A percentile compares a stretch with the other conserved stretches of the same genome.
Evolutionary conservation across 2,797 vertebrate genomes (phyloP).

Genomic region (Hydrolagus colliei): DNA sequence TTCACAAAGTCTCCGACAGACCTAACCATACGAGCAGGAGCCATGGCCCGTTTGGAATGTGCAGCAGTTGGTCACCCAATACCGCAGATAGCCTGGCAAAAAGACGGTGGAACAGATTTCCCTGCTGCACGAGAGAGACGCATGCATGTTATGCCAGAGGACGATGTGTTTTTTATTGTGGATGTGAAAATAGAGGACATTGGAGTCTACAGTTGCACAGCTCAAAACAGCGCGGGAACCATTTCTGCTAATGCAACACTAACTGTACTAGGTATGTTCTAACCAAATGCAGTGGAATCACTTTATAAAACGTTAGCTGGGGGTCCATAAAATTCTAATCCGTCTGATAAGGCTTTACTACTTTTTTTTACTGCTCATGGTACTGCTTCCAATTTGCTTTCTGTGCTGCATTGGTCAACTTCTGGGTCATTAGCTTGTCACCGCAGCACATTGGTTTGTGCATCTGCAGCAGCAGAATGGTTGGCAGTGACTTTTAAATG

Average conservation of each 20-base stretch:
- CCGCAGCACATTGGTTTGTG: too few relatives aligned
- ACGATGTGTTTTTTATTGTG: constrained; percentile 94
- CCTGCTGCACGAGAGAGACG: constrained; percentile 86
- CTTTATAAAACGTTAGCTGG: too few relatives aligned
- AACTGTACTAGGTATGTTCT: constrained; percentile 77
- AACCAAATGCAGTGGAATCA: background rate
- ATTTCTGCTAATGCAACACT: constrained; percentile 86
- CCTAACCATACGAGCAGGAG: constrained; percentile 78
- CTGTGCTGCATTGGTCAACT: too few relatives aligned
- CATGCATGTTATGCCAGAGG: constrained; percentile 97
- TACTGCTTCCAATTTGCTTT: too few relatives aligned
- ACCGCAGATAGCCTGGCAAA: constrained; percentile 96
- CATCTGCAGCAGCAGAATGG: too few relatives aligned
- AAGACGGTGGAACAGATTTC: constrained; percentile 92
- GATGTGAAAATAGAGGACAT: constrained; percentile 87
- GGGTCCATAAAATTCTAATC: too few relatives aligned
- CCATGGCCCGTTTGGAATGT: constrained; percentile 84
- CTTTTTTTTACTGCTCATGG: too few relatives aligned
- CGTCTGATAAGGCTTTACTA: too few relatives aligned
- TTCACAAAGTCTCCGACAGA: constrained; percentile 95
- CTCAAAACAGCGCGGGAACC: constrained; percentile 85
- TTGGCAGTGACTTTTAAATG: too few relatives aligned
- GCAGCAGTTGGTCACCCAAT: constrained; percentile 80
- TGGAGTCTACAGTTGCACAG: constrained; percentile 88
- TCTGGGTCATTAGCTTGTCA: too few relatives aligned